phyloP scores from a whole-genome alignment of 2,888 invertebrate genomes.

The Xanthorhoe spadicearia region DNA sequence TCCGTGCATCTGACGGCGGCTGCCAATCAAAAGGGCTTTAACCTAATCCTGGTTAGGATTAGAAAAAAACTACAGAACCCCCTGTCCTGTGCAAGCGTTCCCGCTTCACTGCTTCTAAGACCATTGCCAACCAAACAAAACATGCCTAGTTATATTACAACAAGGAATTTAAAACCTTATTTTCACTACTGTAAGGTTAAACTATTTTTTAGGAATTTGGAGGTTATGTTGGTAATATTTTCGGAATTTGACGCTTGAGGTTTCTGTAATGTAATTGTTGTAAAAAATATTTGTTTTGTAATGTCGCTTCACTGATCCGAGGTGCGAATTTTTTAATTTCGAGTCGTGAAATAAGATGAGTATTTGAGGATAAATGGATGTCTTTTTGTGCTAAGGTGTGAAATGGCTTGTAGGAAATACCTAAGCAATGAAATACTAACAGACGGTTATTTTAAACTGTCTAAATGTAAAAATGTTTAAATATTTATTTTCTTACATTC shows the following conservation, averaged over 20 bases:
- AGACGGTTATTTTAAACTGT: background rate
- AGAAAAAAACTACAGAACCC: conserved; percentile 76
- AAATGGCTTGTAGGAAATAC: background rate
- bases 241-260: conserved; percentile 79
- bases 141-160: background rate
- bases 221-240: conserved; percentile 36
- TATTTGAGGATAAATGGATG: conserved; percentile 15
- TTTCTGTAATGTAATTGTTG: conserved; percentile 81
- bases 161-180: conserved; percentile 43
- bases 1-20: conserved; percentile 78
- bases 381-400: conserved; percentile 22
- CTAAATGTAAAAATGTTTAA: too few species aligned
- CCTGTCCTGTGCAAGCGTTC: conserved; percentile 79
- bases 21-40: conserved; percentile 83
- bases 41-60: conserved; percentile 82
- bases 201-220: conserved; percentile 14
- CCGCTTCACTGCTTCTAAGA: conserved; percentile 72
- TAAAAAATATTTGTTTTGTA: conserved; percentile 73
- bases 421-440: background rate
- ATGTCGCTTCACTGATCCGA: conserved; percentile 60
- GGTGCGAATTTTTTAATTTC: conserved; percentile 55
- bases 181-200: background rate
- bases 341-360: conserved; percentile 36
- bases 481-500: too few species aligned
- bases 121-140: conserved; percentile 14